A percentile compares a stretch with the other conserved stretches of the same genome.
These are phyloP conservation scores for Mastomys natalensis DNA, from an alignment of 2,113 vertebrate genomes.

Conservation along the genomic window DNA sequence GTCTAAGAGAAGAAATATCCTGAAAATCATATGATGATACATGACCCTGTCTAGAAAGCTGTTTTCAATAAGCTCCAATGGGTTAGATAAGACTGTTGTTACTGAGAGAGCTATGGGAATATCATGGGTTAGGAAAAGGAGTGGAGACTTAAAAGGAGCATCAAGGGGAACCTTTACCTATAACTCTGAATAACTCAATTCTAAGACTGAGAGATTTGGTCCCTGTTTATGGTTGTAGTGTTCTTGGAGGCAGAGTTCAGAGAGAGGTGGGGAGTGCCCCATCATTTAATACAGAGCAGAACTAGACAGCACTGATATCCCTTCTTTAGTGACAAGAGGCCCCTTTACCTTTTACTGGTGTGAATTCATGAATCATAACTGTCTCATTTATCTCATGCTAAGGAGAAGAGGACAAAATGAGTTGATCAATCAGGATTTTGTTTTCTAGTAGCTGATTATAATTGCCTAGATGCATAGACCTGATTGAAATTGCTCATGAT, in stretches of 20 bases:
- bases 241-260: not conserved
- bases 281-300: not conserved
- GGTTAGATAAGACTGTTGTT: not conserved
- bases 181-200: not conserved
- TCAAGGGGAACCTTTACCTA: not conserved
- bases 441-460: constrained; percentile 61
- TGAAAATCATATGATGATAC: not conserved
- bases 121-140: fast-evolving
- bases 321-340: not conserved
- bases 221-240: not conserved
- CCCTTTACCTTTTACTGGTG: constrained; percentile 15
- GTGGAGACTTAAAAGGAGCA: not conserved
- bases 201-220: not conserved
- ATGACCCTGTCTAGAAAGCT: not conserved
- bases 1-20: not conserved
- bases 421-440: constrained; percentile 63
- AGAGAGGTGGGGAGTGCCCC: not conserved
- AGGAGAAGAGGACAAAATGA: constrained; percentile 57
- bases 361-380: constrained; percentile 41
- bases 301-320: not conserved
- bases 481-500: constrained; percentile 55
- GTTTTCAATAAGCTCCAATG: not conserved
- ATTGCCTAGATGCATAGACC: constrained; percentile 9
- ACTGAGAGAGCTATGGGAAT: not conserved
- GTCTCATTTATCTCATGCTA: constrained; percentile 48